Evolutionary conservation across 2,888 invertebrate species (phyloP).

Genomic region (Cremastinae sp.): DNA sequence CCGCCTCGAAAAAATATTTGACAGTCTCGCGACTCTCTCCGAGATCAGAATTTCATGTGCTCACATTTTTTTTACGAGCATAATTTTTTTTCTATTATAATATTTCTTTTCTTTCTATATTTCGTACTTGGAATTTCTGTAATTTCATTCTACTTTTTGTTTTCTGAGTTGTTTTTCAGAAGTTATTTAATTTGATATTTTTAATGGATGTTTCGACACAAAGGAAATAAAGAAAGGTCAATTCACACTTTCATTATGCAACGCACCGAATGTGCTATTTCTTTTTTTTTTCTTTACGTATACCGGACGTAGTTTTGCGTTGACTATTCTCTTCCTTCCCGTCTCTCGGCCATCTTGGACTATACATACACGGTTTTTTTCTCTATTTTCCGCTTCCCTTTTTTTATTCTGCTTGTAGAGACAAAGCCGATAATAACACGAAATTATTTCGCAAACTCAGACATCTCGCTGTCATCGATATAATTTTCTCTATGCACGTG

Average conservation of each 20-base stretch:
- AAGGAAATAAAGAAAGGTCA: conserved; percentile 32
- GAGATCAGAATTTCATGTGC: too few relatives aligned
- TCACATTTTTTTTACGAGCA: background rate
- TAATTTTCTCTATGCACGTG: background rate
- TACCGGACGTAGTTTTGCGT: conserved; percentile 7
- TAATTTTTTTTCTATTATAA: background rate
- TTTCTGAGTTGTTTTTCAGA: too few relatives aligned
- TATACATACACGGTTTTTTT: background rate
- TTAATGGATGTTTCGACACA: too few relatives aligned
- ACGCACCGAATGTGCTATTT: conserved; percentile 14
- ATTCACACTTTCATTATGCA: conserved; percentile 45
- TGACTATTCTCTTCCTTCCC: background rate
- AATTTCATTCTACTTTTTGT: too few relatives aligned
- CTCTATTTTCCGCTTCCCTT: background rate
- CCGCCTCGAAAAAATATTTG: background rate
- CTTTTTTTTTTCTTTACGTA: conserved; percentile 8
- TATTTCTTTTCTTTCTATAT: too few relatives aligned
- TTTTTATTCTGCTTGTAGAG: conserved; percentile 1
- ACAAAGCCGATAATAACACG: conserved; percentile 26
- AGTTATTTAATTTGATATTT: background rate
- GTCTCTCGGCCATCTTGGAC: background rate
- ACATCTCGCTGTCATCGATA: conserved; percentile 23
- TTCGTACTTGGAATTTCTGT: too few relatives aligned
- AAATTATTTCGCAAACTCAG: conserved; percentile 22
- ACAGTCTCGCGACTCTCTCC: background rate